These are phyloP conservation scores for Eulemur mongoz DNA, from an alignment of 2,797 vertebrate species.

Conservation along the genomic window DNA sequence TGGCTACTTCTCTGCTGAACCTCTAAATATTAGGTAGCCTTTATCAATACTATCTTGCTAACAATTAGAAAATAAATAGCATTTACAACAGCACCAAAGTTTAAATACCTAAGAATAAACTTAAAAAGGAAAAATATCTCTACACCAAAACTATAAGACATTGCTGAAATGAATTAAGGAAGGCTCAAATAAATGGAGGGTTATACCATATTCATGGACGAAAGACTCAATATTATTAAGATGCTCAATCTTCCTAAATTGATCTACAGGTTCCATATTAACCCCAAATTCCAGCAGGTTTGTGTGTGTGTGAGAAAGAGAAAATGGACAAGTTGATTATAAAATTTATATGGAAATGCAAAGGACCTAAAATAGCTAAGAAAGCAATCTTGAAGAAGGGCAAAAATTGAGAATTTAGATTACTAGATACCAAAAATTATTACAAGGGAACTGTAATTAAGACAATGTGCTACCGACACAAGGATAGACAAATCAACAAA, in stretches of 20 bases:
- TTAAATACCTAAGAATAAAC: neutral
- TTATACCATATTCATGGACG: neutral
- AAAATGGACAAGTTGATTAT: neutral
- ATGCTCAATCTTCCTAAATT: neutral
- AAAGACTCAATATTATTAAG: neutral
- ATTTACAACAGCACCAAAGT: constrained; percentile 23
- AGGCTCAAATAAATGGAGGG: neutral
- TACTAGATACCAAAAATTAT: neutral
- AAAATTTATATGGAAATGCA: neutral
- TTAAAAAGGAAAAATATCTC: constrained; percentile 4
- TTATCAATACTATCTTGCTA: neutral
- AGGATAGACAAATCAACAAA: neutral
- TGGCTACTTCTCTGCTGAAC: neutral
- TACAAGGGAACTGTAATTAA: neutral
- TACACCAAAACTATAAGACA: neutral
- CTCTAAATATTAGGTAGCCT: neutral
- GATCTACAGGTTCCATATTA: neutral
- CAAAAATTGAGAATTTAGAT: neutral
- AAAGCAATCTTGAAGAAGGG: neutral
- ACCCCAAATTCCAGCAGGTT: neutral
- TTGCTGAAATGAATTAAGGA: neutral
- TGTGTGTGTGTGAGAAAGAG: neutral
- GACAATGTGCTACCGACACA: neutral
- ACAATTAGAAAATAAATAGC: constrained; percentile 37
- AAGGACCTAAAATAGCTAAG: neutral